Evolutionary conservation across 2,113 vertebrate species (phyloP).

Genomic region (Petrocephalus microphthalmus): DNA sequence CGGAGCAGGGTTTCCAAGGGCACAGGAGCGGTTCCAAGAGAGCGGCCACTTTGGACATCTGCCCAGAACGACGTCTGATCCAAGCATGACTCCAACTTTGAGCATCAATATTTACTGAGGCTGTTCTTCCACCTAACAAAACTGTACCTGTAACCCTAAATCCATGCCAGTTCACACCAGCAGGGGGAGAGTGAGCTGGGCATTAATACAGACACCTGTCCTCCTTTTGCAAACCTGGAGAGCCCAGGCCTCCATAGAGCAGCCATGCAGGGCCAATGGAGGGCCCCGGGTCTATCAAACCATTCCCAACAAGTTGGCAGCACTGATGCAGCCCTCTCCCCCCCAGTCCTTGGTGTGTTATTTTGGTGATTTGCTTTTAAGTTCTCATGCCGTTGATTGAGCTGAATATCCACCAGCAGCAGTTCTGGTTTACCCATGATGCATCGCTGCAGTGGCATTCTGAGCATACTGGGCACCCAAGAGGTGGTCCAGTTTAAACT

Average conservation of each 20-base stretch:
- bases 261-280: background rate
- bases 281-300: background rate
- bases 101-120: background rate
- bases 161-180: background rate
- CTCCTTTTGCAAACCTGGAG: background rate
- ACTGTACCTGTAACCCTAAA: background rate
- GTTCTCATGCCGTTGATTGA: background rate
- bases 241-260: background rate
- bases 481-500: background rate
- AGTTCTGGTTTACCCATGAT: background rate
- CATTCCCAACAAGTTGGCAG: background rate
- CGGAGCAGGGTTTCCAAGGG: background rate
- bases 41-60: background rate
- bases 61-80: background rate
- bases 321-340: background rate
- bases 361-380: background rate
- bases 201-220: background rate
- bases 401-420: background rate
- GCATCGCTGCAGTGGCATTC: background rate
- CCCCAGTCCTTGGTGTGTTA: background rate
- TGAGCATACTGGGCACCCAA: background rate
- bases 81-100: too few relatives aligned
- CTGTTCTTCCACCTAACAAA: background rate
- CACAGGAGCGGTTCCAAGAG: background rate
- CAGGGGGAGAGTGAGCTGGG: background rate